phyloP scores from a whole-genome alignment of 2,888 invertebrate species.

The Macropis europaea region DNA sequence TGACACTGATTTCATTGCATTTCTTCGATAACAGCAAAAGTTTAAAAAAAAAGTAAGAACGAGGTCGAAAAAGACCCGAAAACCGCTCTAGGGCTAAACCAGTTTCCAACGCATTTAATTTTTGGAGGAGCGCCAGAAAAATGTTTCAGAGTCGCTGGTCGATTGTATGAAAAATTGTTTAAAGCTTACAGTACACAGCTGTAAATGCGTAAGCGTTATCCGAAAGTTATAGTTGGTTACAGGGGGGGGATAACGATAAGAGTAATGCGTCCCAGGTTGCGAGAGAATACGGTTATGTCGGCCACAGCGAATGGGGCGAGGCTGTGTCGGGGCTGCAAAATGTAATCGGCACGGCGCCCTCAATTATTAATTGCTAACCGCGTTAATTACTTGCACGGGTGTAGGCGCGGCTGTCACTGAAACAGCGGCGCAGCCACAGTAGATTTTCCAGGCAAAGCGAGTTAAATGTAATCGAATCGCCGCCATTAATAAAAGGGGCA shows the following conservation, averaged over 20 bases:
- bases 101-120: too few species aligned
- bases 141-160: too few species aligned
- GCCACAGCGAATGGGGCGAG: slow-evolving; percentile 53
- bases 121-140: too few species aligned
- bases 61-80: too few species aligned
- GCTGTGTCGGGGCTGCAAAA: slow-evolving; percentile 70
- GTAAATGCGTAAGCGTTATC: neutral
- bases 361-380: slow-evolving; percentile 78
- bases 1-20: too few species aligned
- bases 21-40: too few species aligned
- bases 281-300: slow-evolving; percentile 60
- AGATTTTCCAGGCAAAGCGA: slow-evolving; percentile 28
- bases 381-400: slow-evolving; percentile 77
- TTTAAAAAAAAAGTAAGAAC: too few species aligned
- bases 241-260: slow-evolving; percentile 66
- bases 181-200: slow-evolving; percentile 1
- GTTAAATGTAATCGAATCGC: slow-evolving; percentile 31
- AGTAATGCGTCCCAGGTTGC: slow-evolving; percentile 65
- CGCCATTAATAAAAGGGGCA: slow-evolving; percentile 33
- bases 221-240: slow-evolving; percentile 41
- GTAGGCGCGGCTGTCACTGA: slow-evolving; percentile 73
- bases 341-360: slow-evolving; percentile 77
- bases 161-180: neutral
- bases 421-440: slow-evolving; percentile 67
- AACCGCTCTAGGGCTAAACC: too few species aligned